Base-by-base conservation (phyloP, 2,888 invertebrate genomes). In the Alentia gelatinosa region DNA sequence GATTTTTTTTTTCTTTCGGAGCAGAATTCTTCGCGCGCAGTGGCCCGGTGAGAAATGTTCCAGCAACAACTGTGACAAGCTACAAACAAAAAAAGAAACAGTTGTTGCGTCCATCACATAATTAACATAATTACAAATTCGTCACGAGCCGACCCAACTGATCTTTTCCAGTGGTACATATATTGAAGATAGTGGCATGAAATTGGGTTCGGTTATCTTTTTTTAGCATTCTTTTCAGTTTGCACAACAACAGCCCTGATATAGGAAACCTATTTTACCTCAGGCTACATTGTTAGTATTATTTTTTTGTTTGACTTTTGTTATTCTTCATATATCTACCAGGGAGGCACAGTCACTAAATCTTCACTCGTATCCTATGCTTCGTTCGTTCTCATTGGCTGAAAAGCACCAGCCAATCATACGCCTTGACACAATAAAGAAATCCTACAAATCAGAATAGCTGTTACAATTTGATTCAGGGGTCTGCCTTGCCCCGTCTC, bases 261-360 rank as follows among this genome's bases (percentile, higher is more conserved):
- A 56, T 56, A 12, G 30, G 30, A 68, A 68, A n/a, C 30, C 68
- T 68, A 68, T 5, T 30, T 12, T 26, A 12, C 26, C 68, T 30
- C 30, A 68, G 3, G 68, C 30, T 68, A 68, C 5, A 26, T 26
- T 30, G n/a, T 68, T 12, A 56, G n/a, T 56, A 56, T 56, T 56
- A n/a, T n/a, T 56, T 56, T 4, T 5, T 4, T 68, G 4, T 68
- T 68, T 3, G 26, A 15, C 63, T 23, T 26, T 68, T 68, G 23
- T 68, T 68, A 30, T 68, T 12, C 33, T 68, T 68, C 33, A 12
- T 68, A 68, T 1, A 68, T n/a, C 68, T 68, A 68, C 12, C 63
- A n/a, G 39, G 42, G 84, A 84, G 86, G 42, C 86, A 86, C 86
- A 86, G 42, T 86, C 47, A 86, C 35, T 42, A 47, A 9, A n/a